These are phyloP conservation scores for Andrena cerasifolii DNA, from an alignment of 1,140 invertebrate species.

Conservation along the genomic window DNA sequence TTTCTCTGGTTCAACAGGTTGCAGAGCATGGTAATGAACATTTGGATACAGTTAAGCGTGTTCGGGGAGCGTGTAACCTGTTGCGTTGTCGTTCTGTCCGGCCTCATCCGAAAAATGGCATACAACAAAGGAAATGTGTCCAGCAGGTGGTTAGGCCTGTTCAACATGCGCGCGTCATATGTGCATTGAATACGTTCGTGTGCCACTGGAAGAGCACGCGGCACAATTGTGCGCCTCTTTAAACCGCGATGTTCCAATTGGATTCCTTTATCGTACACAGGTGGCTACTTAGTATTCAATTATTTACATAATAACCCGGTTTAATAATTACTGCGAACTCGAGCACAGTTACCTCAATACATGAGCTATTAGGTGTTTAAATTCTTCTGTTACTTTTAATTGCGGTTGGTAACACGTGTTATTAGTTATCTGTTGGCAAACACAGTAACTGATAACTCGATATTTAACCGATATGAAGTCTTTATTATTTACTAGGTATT, in stretches of 20 bases:
- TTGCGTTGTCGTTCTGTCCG: constrained; percentile 12
- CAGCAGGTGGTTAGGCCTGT: constrained; percentile 35
- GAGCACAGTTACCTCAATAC: not conserved
- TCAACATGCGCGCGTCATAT: constrained; percentile 36
- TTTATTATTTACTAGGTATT: no score
- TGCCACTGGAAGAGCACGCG: not conserved
- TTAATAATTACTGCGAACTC: not conserved
- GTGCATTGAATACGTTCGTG: constrained; percentile 11
- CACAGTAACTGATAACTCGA: no score
- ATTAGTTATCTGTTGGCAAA: no score
- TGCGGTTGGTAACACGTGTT: no score
- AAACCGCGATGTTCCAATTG: constrained; percentile 8
- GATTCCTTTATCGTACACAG: not conserved
- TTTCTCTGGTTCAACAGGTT: constrained; percentile 12
- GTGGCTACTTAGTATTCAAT: not conserved
- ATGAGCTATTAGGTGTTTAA: not conserved
- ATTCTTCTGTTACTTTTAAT: no score
- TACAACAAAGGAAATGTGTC: constrained; percentile 31
- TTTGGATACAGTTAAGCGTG: constrained; percentile 6
- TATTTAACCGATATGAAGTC: no score
- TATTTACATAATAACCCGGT: not conserved
- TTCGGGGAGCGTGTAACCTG: constrained; percentile 27
- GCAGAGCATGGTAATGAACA: constrained; percentile 32
- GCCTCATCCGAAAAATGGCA: constrained; percentile 22
- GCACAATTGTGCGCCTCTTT: constrained; percentile 11